Conservation (phyloP, 2,797 vertebrate genomes). For the Tokudaia muenninki region DNA sequence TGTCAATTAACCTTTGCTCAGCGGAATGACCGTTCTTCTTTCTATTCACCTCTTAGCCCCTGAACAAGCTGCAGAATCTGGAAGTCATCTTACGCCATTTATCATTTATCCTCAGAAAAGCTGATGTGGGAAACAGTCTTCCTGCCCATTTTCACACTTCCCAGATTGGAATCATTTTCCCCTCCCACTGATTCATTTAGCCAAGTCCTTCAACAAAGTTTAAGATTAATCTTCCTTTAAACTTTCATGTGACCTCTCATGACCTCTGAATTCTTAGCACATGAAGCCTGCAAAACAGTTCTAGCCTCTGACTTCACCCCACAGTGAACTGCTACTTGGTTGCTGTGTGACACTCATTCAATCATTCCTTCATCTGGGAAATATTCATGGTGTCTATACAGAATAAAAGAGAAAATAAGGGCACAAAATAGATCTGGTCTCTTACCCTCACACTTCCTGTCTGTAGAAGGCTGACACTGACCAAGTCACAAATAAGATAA, state of each 20-base stretch:
- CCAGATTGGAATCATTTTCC: neutral
- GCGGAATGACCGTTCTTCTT: conserved; percentile 74
- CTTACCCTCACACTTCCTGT: neutral
- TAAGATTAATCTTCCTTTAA: conserved; percentile 9
- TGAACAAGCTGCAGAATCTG: conserved; percentile 40
- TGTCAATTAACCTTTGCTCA: conserved; percentile 69
- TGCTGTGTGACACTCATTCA: neutral
- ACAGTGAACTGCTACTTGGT: neutral
- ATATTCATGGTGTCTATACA: accelerated
- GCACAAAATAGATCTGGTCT: neutral
- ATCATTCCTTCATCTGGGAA: neutral
- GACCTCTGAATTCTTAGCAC: conserved; percentile 5
- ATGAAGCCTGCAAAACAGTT: neutral
- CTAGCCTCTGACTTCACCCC: neutral
- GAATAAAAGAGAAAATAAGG: neutral
- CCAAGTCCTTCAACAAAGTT: conserved; percentile 6
- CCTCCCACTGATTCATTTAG: neutral
- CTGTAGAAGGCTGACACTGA: neutral
- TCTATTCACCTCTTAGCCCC: conserved; percentile 53
- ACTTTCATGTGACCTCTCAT: neutral
- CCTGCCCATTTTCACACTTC: conserved; percentile 47
- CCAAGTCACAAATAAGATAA: neutral
- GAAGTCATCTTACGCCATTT: conserved; percentile 65
- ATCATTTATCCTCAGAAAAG: conserved; percentile 44
- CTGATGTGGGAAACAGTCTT: conserved; percentile 16